Evolutionary conservation across 2,888 invertebrate species (phyloP).

Genomic region (Steinernema scapterisci): DNA sequence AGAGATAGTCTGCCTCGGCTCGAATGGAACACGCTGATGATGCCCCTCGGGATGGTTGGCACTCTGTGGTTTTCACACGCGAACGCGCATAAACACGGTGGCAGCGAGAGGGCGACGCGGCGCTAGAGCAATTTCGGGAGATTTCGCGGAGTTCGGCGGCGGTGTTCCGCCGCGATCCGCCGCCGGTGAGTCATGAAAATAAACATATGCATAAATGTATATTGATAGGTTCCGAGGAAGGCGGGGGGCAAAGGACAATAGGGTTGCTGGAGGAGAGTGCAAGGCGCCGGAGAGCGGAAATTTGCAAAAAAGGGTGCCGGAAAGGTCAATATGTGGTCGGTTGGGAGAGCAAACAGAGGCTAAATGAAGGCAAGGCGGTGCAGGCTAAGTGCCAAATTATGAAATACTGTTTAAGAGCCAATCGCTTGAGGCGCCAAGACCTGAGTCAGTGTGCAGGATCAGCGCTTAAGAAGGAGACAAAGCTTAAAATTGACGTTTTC

Average conservation of each 20-base stretch:
- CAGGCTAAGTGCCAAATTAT: too few species aligned
- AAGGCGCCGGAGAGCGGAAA: background rate
- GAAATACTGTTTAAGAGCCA: too few species aligned
- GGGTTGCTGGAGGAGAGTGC: too few species aligned
- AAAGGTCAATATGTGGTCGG: background rate
- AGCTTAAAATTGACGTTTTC: too few species aligned
- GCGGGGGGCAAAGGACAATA: background rate
- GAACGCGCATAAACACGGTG: constrained; percentile 16
- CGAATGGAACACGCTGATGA: background rate
- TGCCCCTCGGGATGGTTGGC: too few species aligned
- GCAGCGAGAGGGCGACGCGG: background rate
- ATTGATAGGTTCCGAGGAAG: background rate
- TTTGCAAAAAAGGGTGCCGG: background rate
- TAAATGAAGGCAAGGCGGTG: too few species aligned
- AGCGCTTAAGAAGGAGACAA: too few species aligned
- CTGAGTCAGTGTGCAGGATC: too few species aligned
- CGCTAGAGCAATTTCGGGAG: background rate
- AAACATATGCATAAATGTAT: constrained; percentile 28
- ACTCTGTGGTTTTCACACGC: background rate
- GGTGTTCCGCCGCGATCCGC: too few species aligned
- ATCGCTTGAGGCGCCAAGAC: too few species aligned
- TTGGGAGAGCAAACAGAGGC: too few species aligned
- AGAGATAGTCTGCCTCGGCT: background rate
- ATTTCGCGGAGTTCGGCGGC: background rate
- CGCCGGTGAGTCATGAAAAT: constrained; percentile 30